Conservation (phyloP, 2,113 vertebrate genomes). For the Sinocyclocheilus grahami region DNA sequence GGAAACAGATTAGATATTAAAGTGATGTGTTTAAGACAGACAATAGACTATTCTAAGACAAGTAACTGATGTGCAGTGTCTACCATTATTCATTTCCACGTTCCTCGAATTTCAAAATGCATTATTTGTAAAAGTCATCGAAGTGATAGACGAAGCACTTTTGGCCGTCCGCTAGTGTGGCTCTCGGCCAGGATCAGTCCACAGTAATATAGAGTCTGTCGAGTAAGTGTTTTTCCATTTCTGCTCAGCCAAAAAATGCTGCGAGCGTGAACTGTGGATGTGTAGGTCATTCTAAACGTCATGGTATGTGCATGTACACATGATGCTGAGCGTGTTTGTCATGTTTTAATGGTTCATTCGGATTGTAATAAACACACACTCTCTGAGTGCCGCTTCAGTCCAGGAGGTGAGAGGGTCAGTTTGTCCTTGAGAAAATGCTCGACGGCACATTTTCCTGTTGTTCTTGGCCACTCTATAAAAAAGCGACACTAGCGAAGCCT, state of each 20-base stretch:
- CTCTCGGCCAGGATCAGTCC: not conserved
- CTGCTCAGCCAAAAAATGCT: not conserved
- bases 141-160: slow-evolving; percentile 12
- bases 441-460: slow-evolving; percentile 29
- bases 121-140: slow-evolving; percentile 21
- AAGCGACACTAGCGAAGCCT: slow-evolving; percentile 23
- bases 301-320: not conserved
- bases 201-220: slow-evolving; percentile 4
- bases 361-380: not conserved
- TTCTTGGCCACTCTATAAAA: slow-evolving; percentile 45
- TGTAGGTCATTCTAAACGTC: too few species aligned
- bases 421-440: slow-evolving; percentile 52
- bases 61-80: not conserved
- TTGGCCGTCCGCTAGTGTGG: not conserved
- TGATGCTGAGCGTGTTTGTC: not conserved
- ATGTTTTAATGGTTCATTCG: not conserved
- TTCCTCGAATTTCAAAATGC: not conserved
- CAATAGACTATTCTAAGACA: not conserved
- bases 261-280: not conserved
- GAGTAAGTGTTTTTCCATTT: slow-evolving; percentile 18
- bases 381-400: not conserved
- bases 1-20: not conserved
- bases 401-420: slow-evolving; percentile 12
- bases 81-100: too few species aligned
- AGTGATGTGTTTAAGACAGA: not conserved